phyloP scores from a whole-genome alignment of 2,797 vertebrate genomes.

The Syndactyla subalaris region DNA sequence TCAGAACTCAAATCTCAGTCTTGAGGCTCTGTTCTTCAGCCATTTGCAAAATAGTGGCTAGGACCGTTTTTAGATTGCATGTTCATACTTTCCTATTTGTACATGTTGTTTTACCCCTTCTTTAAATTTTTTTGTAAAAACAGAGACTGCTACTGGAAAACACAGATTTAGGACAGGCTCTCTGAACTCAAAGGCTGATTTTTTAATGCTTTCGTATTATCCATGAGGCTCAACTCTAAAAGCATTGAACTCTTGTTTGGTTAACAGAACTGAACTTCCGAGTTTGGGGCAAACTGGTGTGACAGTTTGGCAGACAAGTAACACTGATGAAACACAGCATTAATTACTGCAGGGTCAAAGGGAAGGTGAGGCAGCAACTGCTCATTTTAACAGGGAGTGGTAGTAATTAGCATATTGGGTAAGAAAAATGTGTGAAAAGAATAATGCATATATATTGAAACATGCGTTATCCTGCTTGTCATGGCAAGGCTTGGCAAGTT shows the following conservation, averaged over 20 bases:
- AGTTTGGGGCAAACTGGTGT: background rate
- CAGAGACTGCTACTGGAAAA: background rate
- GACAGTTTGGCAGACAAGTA: slow-evolving; percentile 16
- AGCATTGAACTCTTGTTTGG: background rate
- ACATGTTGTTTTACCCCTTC: background rate
- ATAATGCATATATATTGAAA: background rate
- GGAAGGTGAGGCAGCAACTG: background rate
- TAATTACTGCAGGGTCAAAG: slow-evolving; percentile 48
- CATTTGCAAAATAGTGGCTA: background rate
- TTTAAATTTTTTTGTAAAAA: background rate
- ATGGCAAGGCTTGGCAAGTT: background rate
- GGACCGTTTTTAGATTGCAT: background rate
- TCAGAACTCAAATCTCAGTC: background rate
- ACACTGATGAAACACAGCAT: slow-evolving; percentile 15
- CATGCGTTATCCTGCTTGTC: background rate
- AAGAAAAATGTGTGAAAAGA: slow-evolving; percentile 2
- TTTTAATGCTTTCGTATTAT: background rate
- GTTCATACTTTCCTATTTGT: background rate
- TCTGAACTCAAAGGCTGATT: background rate
- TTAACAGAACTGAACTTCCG: background rate
- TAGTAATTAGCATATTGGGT: slow-evolving; percentile 1
- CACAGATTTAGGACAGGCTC: background rate
- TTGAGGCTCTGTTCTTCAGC: background rate
- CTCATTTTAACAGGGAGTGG: background rate
- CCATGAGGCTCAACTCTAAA: background rate